Percentiles rank a stretch among this genome's conserved stretches.
Evolutionary conservation across 2,888 invertebrate genomes (phyloP).

Genomic region (Leptothorax acervorum): DNA sequence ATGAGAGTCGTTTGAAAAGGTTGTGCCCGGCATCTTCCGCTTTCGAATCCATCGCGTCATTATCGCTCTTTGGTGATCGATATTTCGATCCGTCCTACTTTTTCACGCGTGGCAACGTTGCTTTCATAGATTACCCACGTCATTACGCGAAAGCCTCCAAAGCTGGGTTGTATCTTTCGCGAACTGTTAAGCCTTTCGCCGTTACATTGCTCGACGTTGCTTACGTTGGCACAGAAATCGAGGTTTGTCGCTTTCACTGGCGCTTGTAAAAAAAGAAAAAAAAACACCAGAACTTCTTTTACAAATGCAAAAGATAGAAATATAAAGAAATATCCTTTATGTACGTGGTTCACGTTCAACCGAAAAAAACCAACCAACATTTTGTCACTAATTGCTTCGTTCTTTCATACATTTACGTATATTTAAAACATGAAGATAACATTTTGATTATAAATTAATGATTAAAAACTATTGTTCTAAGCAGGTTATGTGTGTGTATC

Average conservation of each 20-base stretch:
- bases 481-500: neutral
- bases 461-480: neutral
- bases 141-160: conserved; percentile 66
- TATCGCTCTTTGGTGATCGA: conserved; percentile 72
- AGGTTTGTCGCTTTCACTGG: conserved; percentile 45
- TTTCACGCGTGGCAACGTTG: conserved; percentile 55
- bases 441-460: neutral
- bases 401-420: neutral
- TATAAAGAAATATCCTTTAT: neutral
- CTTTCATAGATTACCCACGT: conserved; percentile 69
- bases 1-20: conserved; percentile 70
- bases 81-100: conserved; percentile 70
- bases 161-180: conserved; percentile 48
- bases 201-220: neutral
- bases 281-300: conserved; percentile 2
- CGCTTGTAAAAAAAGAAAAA: conserved; percentile 21
- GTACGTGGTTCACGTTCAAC: neutral
- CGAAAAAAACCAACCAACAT: neutral
- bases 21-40: conserved; percentile 67
- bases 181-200: conserved; percentile 56
- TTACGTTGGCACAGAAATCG: conserved; percentile 50
- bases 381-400: neutral
- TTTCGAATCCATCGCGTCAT: conserved; percentile 75
- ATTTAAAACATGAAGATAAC: neutral
- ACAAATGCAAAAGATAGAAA: neutral